These are phyloP conservation scores for Micronycteris hirsuta DNA, from an alignment of 2,113 vertebrate genomes.

Conservation along the genomic window DNA sequence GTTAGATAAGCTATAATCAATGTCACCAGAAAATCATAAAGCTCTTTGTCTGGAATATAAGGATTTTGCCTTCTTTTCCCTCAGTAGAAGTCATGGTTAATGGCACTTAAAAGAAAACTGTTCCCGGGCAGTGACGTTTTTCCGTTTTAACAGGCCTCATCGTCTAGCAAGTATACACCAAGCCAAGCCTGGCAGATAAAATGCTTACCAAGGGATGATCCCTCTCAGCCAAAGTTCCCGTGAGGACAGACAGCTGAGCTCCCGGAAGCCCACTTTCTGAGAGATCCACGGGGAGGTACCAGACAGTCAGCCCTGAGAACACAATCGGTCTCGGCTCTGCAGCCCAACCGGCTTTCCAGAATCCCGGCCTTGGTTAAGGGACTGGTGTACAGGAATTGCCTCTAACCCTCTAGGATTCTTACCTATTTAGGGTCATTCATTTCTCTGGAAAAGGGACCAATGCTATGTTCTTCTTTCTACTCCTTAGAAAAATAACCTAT, in stretches of 20 bases:
- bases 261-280: not conserved
- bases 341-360: not conserved
- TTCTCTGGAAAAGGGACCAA: not conserved
- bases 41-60: conserved; percentile 11
- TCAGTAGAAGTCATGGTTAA: conserved; percentile 31
- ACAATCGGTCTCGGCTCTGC: not conserved
- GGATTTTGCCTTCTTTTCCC: conserved; percentile 25
- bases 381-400: not conserved
- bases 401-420: not conserved
- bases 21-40: conserved; percentile 50
- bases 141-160: conserved; percentile 49
- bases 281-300: not conserved
- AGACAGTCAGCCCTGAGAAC: not conserved
- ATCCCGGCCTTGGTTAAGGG: not conserved
- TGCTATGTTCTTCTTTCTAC: not conserved
- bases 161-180: conserved; percentile 33
- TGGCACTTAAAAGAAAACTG: conserved; percentile 33
- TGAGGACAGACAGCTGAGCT: conserved; percentile 17
- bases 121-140: conserved; percentile 23
- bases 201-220: not conserved
- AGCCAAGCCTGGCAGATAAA: conserved; percentile 37
- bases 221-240: conserved; percentile 22
- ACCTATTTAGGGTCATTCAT: not conserved
- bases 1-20: conserved; percentile 53
- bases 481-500: not conserved